Evolutionary conservation across 2,888 invertebrate genomes (phyloP), one percentile per base, ranked within the genome.

Genomic region (Phrixothrix hirtus): DNA sequence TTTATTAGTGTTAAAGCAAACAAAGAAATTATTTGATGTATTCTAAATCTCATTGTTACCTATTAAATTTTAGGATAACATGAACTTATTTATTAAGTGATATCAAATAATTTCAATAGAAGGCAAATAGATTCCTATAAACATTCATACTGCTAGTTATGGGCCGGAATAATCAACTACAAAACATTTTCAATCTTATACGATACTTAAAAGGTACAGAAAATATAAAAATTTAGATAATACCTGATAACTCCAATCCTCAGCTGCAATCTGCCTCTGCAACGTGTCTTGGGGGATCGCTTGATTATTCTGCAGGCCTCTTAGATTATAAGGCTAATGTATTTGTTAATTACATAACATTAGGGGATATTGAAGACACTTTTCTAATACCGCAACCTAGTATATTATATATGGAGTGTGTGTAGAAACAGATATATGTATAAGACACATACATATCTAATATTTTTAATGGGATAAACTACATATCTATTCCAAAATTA

Each of bases 191-290:
- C 38, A 45, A 53, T 54, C 49, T 57, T 54, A 57, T 49, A 57
- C 42, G 47, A 47, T 73, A 71, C 72, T 63, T 63, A 61, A 61
- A 74, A 73, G 74, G 74, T 75, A 71, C 65, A 75, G 71, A 56
- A 76, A 76, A 75, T 76, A 78, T 76, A 75, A 76, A 79, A 79
- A 77, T 75, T 78, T 80, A 76, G 79, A 79, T 79, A 80, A 80
- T 80, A 80, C 80, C 80, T 80, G 80, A 74, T 75, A 77, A 78
- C 75, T 75, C 77, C 72, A 71, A 67, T 69, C 72, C 75, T 52
- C 43, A 35, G 37, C 35, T 43, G 55, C 55, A 73, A 74, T 56
- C 58, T 66, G 68, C 67, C 65, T 58, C 65, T 59, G 66, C 67
- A 61, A 60, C 62, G 57, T 52, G 31, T 55, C 51, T 52, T 36